Evolutionary conservation across 2,113 vertebrate genomes (phyloP).

Genomic region (Ameiurus melas): DNA sequence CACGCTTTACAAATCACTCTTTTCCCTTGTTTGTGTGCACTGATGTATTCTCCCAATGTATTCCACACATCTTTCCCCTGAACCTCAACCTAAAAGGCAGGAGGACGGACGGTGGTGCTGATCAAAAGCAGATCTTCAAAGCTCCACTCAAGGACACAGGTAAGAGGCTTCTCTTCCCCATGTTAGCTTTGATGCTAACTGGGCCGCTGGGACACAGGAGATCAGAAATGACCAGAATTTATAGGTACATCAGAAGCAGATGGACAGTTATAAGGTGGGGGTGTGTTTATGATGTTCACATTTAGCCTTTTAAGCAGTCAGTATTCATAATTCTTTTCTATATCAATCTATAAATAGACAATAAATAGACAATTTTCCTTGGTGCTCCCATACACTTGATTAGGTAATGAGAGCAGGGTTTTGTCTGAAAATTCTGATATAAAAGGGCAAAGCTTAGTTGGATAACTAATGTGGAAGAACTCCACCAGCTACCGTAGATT

Average conservation of each 20-base stretch:
- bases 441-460: background rate
- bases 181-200: constrained; percentile 65
- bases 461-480: background rate
- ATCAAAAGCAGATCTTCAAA: constrained; percentile 78
- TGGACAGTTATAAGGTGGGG: background rate
- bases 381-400: background rate
- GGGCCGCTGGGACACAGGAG: constrained; percentile 59
- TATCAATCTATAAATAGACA: background rate
- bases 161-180: constrained; percentile 49
- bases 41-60: constrained; percentile 23
- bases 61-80: constrained; percentile 16
- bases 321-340: background rate
- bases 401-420: background rate
- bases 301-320: background rate
- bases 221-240: constrained; percentile 47
- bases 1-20: constrained; percentile 17
- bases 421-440: background rate
- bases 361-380: background rate
- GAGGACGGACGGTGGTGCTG: constrained; percentile 58
- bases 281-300: background rate
- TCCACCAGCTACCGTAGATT: background rate
- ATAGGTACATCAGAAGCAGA: constrained; percentile 46
- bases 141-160: constrained; percentile 55
- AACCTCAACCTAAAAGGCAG: constrained; percentile 48
- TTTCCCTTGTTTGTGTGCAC: constrained; percentile 11